phyloP scores from a whole-genome alignment of 2,113 vertebrate species.

The Nothocercus nigrocapillus region DNA sequence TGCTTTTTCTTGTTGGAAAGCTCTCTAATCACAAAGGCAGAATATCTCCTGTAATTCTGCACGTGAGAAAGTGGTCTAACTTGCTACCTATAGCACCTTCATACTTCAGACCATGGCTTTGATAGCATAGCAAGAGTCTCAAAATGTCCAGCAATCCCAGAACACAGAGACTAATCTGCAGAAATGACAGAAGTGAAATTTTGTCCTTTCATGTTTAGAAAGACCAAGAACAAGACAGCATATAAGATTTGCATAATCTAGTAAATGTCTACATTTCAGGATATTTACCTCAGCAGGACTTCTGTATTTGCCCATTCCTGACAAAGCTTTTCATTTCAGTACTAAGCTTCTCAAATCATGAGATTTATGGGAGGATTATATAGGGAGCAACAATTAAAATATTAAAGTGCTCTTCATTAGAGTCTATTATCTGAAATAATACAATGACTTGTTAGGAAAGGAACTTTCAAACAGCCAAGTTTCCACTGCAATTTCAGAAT shows the following conservation, averaged over 20 bases:
- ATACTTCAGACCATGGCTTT: background rate
- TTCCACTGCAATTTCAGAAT: background rate
- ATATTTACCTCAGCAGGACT: background rate
- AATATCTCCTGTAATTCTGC: background rate
- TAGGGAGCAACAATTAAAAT: background rate
- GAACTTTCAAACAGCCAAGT: background rate
- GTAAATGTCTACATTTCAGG: background rate
- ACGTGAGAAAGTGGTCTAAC: background rate
- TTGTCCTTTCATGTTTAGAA: background rate
- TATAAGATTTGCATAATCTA: background rate
- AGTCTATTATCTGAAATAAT: conserved; percentile 6
- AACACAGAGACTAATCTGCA: background rate
- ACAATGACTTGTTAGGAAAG: background rate
- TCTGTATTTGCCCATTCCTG: background rate
- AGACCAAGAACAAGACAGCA: background rate
- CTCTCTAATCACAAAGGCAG: background rate
- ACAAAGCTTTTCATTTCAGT: conserved; percentile 24
- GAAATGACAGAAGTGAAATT: background rate
- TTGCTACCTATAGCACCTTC: background rate
- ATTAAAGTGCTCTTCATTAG: background rate
- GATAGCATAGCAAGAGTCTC: background rate
- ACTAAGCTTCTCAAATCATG: background rate
- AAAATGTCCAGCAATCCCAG: background rate
- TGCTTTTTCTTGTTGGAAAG: background rate
- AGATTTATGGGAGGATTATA: conserved; percentile 35